Base-by-base conservation (phyloP, 35 echinoderm and acorn worm species). In the Eucidaris tribuloides region DNA sequence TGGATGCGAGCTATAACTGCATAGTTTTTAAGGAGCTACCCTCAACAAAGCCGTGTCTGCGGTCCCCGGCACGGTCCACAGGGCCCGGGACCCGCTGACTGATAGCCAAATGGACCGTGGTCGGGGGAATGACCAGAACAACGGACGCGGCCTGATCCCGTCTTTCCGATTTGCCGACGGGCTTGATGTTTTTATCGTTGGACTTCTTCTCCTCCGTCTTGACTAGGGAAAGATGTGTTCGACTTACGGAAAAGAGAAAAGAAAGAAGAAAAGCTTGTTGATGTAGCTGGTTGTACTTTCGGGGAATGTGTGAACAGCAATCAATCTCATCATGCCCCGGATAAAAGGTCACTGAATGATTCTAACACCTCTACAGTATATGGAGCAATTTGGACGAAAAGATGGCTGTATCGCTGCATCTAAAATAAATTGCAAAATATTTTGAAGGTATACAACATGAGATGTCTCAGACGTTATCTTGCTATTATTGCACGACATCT, bases 61-160 rank as follows among this genome's bases (percentile, higher is more conserved):
- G n/a, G n/a, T n/a, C n/a, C n/a, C n/a, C n/a, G n/a, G n/a, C n/a
- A n/a, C n/a, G n/a, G n/a, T n/a, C n/a, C n/a, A n/a, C n/a, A n/a
- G 68, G 68, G 68, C 24, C 7, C 68, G 29, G 44, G 68, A 1
- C 68, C 28, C n/a, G 68, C 25, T 74, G 68, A 74, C 37, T 33
- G 68, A 74, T 74, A 24, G 22, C 68, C 68, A 74, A 74, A 74
- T 74, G 68, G 68, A 74, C 68, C 68, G 68, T 74, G 68, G 41
- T 25, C 38, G 68, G 68, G 35, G 68, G 44, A 74, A n/a, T 52
- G n/a, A 11, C 48, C 9, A 44, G 35, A 25, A 33, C 41, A 36
- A 40, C 68, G 68, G 68, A 74, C 41, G 68, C 34, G 36, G 9
- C 68, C 37, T 41, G 68, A 74, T 74, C 68, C 68, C 41, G 30